Evolutionary conservation across 2,113 vertebrate genomes (phyloP).

Genomic region (Nothoprocta perdicaria): DNA sequence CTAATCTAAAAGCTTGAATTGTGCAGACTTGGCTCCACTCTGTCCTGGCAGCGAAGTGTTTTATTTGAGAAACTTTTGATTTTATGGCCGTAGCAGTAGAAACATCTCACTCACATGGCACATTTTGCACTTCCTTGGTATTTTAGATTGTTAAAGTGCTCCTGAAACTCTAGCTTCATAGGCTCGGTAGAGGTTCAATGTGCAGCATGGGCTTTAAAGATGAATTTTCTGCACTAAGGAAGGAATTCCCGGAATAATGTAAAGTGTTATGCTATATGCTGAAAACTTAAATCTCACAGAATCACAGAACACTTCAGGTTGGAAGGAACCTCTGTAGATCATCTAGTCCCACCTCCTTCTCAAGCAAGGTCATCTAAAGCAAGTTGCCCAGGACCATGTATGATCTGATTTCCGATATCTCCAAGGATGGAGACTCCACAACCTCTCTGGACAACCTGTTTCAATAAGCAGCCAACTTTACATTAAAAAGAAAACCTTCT

Average conservation of each 20-base stretch:
- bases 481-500: neutral
- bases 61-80: constrained; percentile 36
- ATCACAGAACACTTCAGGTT: neutral
- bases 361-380: neutral
- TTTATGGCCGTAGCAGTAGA: constrained; percentile 7
- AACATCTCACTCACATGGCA: constrained; percentile 32
- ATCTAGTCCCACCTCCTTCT: neutral
- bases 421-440: neutral
- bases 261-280: neutral
- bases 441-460: neutral
- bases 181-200: neutral
- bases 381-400: fast-evolving
- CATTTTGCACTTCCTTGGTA: neutral
- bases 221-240: neutral
- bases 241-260: neutral
- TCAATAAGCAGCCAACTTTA: neutral
- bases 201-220: neutral
- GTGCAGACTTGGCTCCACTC: constrained; percentile 3
- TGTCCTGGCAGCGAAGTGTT: constrained; percentile 24
- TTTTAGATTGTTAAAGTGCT: neutral
- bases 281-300: neutral
- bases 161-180: neutral
- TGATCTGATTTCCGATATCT: neutral
- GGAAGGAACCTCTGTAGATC: neutral
- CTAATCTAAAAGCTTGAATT: constrained; percentile 23